Percentiles rank a stretch among this genome's conserved stretches.
phyloP scores from a whole-genome alignment of 2,113 vertebrate species.

The Callipepla californica region DNA sequence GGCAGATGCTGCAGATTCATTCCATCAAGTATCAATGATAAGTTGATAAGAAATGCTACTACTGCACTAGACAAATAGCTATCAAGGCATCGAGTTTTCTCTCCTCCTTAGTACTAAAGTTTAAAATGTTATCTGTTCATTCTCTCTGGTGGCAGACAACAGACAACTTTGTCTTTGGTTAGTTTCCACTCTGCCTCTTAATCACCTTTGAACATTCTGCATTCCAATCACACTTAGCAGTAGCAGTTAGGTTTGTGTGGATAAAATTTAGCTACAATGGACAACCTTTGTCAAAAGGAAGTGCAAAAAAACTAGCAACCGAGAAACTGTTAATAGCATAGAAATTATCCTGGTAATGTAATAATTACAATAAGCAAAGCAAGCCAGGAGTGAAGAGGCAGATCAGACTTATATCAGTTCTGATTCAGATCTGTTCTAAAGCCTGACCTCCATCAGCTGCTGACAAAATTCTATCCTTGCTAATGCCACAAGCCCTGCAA shows the following conservation, averaged over 20 bases:
- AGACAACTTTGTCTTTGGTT: background rate
- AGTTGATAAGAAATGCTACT: background rate
- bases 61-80: background rate
- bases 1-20: background rate
- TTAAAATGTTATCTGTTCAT: background rate
- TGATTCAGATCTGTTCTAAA: constrained; percentile 17
- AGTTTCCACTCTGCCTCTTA: background rate
- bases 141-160: too few species aligned
- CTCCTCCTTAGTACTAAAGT: background rate
- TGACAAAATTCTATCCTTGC: constrained; percentile 37
- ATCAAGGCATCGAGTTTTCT: background rate
- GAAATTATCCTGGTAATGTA: background rate
- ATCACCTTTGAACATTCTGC: background rate
- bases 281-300: background rate
- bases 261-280: background rate
- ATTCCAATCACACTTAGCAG: background rate
- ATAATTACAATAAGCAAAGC: background rate
- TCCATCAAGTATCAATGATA: background rate
- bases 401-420: background rate
- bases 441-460: background rate
- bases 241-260: background rate
- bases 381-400: background rate
- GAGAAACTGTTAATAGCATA: background rate
- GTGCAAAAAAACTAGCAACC: background rate
- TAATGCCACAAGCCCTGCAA: constrained; percentile 24